A percentile compares a stretch with the other conserved stretches of the same genome.
Conservation (phyloP, 2,888 invertebrate species). For the Dryobotodes eremita region DNA sequence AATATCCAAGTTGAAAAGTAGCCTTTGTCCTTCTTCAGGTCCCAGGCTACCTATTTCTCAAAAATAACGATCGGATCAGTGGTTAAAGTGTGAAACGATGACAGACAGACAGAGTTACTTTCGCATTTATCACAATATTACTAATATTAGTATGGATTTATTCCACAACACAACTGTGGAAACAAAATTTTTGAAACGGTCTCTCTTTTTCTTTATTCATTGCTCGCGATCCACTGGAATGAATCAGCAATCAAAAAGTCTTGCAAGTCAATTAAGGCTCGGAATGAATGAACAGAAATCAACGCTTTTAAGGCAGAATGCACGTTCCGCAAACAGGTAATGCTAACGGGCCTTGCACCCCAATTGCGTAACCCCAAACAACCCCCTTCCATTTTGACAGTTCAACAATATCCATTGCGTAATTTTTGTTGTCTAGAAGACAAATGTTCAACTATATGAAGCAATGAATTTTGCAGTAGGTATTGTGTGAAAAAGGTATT, state of each 20-base stretch:
- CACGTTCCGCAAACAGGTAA: too few species aligned
- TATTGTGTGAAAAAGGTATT: constrained; percentile 3
- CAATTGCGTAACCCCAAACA: background rate
- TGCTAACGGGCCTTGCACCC: background rate
- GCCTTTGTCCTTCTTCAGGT: background rate
- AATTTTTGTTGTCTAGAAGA: background rate
- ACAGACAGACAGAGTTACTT: background rate
- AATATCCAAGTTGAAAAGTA: background rate
- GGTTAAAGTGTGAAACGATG: background rate
- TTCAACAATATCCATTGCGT: constrained; percentile 5
- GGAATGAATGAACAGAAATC: constrained; percentile 8
- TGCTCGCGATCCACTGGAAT: constrained; percentile 1
- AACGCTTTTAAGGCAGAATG: background rate
- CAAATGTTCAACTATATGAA: constrained; percentile 9
- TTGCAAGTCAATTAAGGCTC: constrained; percentile 2
- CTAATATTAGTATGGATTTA: background rate
- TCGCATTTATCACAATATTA: background rate
- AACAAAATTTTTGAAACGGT: background rate
- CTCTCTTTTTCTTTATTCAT: background rate
- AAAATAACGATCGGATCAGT: background rate
- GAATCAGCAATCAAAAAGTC: constrained; percentile 28
- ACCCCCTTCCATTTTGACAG: background rate
- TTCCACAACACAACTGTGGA: background rate
- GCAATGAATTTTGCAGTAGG: background rate
- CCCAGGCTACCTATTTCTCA: background rate